Percentiles rank a stretch among this genome's conserved stretches.
phyloP scores from a whole-genome alignment of 2,113 vertebrate species.

The Gambusia holbrooki region DNA sequence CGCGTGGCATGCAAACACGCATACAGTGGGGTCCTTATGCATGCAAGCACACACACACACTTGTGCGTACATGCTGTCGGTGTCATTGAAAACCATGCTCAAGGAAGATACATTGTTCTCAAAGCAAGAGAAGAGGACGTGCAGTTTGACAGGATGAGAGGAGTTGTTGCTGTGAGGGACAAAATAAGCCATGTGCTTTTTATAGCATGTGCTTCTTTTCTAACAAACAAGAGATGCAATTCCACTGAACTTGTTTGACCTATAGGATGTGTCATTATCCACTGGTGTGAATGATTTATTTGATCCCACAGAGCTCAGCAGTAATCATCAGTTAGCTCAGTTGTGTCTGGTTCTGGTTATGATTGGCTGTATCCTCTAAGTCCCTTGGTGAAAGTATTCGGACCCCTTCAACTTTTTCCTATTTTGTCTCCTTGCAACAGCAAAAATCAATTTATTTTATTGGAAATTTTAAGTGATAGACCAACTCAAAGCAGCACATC shows the following conservation, averaged over 20 bases:
- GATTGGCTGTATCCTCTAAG: constrained; percentile 48
- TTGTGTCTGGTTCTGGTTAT: constrained; percentile 24
- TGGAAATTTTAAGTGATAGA: too few species aligned
- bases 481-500: too few species aligned
- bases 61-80: constrained; percentile 17
- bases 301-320: constrained; percentile 25
- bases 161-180: constrained; percentile 34
- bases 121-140: constrained; percentile 59
- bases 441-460: neutral
- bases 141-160: constrained; percentile 66
- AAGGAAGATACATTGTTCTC: constrained; percentile 67
- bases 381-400: constrained; percentile 53
- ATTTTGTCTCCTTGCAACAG: neutral
- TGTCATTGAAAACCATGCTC: constrained; percentile 64
- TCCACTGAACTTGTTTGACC: constrained; percentile 5
- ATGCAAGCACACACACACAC: constrained; percentile 46
- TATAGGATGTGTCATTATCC: constrained; percentile 14
- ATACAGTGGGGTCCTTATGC: constrained; percentile 60
- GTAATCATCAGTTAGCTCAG: constrained; percentile 36
- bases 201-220: constrained; percentile 6
- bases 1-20: constrained; percentile 70
- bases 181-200: constrained; percentile 11
- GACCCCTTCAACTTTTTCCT: neutral
- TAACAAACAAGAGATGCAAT: neutral
- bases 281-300: constrained; percentile 22